Evolutionary conservation across 1,140 invertebrate species (phyloP).

Genomic region (Drosophila serrata): DNA sequence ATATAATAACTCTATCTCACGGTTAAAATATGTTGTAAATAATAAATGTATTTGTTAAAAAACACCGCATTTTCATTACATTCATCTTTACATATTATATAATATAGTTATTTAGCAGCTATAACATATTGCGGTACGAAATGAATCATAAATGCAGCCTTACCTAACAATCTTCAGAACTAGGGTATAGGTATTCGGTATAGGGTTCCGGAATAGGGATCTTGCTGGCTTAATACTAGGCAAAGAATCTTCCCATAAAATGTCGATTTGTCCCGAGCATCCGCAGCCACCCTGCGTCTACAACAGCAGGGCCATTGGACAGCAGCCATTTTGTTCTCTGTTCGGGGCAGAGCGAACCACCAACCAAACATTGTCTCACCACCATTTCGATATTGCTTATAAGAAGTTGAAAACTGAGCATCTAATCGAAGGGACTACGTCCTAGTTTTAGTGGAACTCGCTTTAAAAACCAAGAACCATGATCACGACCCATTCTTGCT

Average conservation of each 20-base stretch:
- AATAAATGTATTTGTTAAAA: too few species aligned
- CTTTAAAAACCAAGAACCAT: too few species aligned
- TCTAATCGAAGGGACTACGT: too few species aligned
- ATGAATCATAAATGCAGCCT: background rate
- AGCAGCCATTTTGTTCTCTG: slow-evolving; percentile 5
- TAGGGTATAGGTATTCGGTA: too few species aligned
- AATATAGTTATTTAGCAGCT: too few species aligned
- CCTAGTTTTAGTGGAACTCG: too few species aligned
- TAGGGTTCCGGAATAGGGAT: background rate
- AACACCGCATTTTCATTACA: too few species aligned
- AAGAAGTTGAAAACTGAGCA: too few species aligned
- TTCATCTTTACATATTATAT: too few species aligned
- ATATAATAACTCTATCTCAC: too few species aligned
- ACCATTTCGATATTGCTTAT: background rate
- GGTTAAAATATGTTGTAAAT: too few species aligned
- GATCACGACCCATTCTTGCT: background rate
- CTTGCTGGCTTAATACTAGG: background rate
- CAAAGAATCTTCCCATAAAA: background rate
- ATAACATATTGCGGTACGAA: too few species aligned
- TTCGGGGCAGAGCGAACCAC: background rate
- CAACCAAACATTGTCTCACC: slow-evolving; percentile 2
- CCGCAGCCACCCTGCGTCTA: background rate
- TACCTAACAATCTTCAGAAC: background rate
- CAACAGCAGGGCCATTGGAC: background rate
- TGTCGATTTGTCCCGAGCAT: background rate